These are phyloP conservation scores for Dendrolimus houi DNA, from an alignment of 2,888 invertebrate species.

Conservation along the genomic window DNA sequence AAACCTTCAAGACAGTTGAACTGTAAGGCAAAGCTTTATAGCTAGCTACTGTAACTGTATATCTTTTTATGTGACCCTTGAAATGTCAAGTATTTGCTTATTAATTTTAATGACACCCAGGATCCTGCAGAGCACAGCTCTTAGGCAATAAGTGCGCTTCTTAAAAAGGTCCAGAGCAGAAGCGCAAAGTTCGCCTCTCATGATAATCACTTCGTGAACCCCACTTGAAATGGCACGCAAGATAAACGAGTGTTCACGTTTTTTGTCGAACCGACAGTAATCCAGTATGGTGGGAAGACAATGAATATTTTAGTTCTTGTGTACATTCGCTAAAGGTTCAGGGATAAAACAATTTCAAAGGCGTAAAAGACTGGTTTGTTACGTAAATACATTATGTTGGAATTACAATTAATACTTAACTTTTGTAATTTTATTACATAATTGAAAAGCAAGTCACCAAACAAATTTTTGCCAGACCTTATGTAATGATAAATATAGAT, in stretches of 20 bases:
- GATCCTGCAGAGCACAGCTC: constrained; percentile 58
- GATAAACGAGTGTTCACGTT: constrained; percentile 58
- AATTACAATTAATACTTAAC: too few species aligned
- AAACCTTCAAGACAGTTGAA: not conserved
- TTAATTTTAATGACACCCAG: constrained; percentile 64
- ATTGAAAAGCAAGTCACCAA: too few species aligned
- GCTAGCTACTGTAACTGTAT: not conserved
- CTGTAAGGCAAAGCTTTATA: not conserved
- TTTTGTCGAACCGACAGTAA: constrained; percentile 20
- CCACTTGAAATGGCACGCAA: constrained; percentile 56
- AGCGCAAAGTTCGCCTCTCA: constrained; percentile 53
- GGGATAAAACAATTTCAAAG: too few species aligned
- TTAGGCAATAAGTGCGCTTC: constrained; percentile 46
- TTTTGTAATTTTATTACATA: too few species aligned
- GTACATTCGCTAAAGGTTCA: not conserved
- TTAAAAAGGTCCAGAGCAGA: constrained; percentile 50
- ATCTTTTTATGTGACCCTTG: constrained; percentile 7
- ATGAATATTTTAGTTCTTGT: constrained; percentile 11
- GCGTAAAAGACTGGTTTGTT: too few species aligned
- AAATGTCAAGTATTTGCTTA: constrained; percentile 36
- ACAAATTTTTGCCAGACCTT: too few species aligned
- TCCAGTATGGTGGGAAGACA: constrained; percentile 23
- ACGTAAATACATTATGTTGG: too few species aligned
- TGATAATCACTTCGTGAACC: constrained; percentile 55
- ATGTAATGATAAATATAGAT: too few species aligned